These are phyloP conservation scores for Rattus norvegicus DNA, from an alignment of 2,113 vertebrate species.

Conservation along the genomic window GRCr8 NC_086025.1:12375501-12376000, in stretches of 20 bases:
- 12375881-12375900: background rate
- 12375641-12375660: no score
- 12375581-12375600: background rate
- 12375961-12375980: no score
- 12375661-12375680: background rate
- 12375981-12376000: no score
- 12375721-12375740: conserved; percentile 89
- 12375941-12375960: background rate
- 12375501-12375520: background rate
- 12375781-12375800: conserved; percentile 89
- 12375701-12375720: conserved; percentile 64
- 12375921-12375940: background rate
- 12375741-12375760: conserved; percentile 92
- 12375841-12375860: no score
- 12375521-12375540: background rate
- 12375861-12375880: no score
- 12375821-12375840: background rate
- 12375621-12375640: background rate
- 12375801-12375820: conserved; percentile 91
- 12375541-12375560: background rate
- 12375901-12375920: background rate
- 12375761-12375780: conserved; percentile 89
- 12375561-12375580: background rate
- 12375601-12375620: background rate
- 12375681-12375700: conserved; percentile 88